Percentiles rank a stretch among this genome's conserved stretches.
These are phyloP conservation scores for Coboldia fuscipes DNA, from an alignment of 1,140 invertebrate species.

Conservation along the genomic window DNA sequence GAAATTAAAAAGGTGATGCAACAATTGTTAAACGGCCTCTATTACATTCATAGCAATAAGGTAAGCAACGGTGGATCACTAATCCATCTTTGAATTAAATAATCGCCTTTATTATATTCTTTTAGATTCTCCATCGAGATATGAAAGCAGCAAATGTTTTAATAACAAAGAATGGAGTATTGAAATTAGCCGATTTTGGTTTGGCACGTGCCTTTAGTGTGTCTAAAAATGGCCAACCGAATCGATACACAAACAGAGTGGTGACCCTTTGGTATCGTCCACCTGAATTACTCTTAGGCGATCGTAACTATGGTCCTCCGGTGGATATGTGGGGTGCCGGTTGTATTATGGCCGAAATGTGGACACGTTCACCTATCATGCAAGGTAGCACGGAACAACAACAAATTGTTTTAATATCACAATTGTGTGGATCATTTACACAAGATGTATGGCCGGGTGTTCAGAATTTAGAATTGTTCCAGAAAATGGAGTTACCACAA, in stretches of 20 bases:
- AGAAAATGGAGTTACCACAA: conserved; percentile 76
- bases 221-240: conserved; percentile 66
- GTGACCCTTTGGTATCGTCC: conserved; percentile 97
- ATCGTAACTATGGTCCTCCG: conserved; percentile 86
- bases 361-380: conserved; percentile 78
- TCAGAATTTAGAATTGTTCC: conserved; percentile 78
- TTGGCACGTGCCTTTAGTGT: conserved; percentile 77
- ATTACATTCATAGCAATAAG: conserved; percentile 94
- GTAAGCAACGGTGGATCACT: conserved; percentile 22
- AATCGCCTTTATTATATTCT: conserved; percentile 3
- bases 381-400: conserved; percentile 91
- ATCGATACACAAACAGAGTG: conserved; percentile 90
- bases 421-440: conserved; percentile 90
- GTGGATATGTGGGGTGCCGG: conserved; percentile 98
- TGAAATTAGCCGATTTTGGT: conserved; percentile 87
- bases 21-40: conserved; percentile 88
- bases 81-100: background rate
- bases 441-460: conserved; percentile 90
- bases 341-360: conserved; percentile 99
- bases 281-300: conserved; percentile 42
- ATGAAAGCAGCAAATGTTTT: conserved; percentile 99
- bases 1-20: conserved; percentile 99
- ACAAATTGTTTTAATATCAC: conserved; percentile 85
- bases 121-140: conserved; percentile 70
- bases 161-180: conserved; percentile 88